Conservation (phyloP, 1,140 invertebrate genomes). For the Dendrolimus punctatus region DNA sequence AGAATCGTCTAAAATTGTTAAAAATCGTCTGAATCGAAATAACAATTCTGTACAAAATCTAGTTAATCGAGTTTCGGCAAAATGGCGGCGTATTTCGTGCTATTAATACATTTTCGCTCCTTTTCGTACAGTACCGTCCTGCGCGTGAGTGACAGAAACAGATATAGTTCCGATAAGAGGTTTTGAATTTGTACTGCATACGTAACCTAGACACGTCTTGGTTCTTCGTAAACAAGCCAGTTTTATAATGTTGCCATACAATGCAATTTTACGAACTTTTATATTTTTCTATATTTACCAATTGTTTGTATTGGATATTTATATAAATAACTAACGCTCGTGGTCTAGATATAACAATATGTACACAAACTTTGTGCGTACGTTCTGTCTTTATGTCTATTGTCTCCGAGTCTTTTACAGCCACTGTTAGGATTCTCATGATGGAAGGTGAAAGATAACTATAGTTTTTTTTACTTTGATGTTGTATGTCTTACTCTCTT, state of each 20-base stretch:
- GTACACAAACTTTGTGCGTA: too few relatives aligned
- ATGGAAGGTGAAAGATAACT: too few relatives aligned
- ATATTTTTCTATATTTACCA: too few relatives aligned
- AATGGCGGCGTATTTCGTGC: conserved; percentile 59
- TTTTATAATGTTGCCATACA: conserved; percentile 41
- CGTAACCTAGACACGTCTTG: conserved; percentile 68
- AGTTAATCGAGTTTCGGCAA: conserved; percentile 54
- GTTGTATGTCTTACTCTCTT: too few relatives aligned
- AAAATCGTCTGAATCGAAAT: conserved; percentile 5
- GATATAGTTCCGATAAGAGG: conserved; percentile 45
- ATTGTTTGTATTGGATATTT: too few relatives aligned
- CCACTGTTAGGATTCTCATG: too few relatives aligned
- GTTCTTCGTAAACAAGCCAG: conserved; percentile 63
- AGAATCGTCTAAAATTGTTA: too few relatives aligned
- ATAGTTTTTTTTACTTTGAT: too few relatives aligned
- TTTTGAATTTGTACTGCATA: conserved; percentile 54
- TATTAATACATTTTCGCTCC: conserved; percentile 59
- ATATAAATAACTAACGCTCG: too few relatives aligned
- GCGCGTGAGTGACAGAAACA: conserved; percentile 37
- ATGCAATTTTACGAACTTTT: not conserved
- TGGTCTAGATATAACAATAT: too few relatives aligned
- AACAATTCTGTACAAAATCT: conserved; percentile 37
- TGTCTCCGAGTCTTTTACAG: too few relatives aligned
- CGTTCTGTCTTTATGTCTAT: too few relatives aligned
- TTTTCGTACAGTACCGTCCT: conserved; percentile 18